Evolutionary conservation across 2,113 vertebrate species (phyloP).

Genomic region (Limanda limanda): DNA sequence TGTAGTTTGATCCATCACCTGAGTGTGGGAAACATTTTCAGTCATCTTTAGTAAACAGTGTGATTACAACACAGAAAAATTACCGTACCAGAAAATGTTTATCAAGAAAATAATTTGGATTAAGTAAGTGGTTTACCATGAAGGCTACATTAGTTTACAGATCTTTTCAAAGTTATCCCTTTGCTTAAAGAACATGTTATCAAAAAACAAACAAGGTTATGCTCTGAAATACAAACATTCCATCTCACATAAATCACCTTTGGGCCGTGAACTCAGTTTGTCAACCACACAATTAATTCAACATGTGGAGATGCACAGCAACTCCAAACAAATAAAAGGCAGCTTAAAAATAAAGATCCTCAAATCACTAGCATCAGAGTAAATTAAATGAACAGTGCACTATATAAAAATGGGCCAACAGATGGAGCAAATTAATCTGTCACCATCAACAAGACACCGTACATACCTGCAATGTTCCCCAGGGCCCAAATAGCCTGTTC

Average conservation of each 20-base stretch:
- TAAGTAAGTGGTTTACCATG: too few species aligned
- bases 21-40: constrained; percentile 2
- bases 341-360: too few species aligned
- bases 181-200: too few species aligned
- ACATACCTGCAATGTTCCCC: constrained; percentile 93
- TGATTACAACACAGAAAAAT: not conserved
- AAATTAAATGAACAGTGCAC: not conserved
- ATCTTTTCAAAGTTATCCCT: too few species aligned
- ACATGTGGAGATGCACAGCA: too few species aligned
- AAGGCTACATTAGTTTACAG: too few species aligned
- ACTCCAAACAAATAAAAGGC: too few species aligned
- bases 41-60: not conserved
- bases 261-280: too few species aligned
- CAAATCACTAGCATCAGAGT: too few species aligned
- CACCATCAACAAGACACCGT: not conserved
- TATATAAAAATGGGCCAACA: not conserved
- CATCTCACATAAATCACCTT: too few species aligned
- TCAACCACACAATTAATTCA: too few species aligned
- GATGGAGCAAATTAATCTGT: not conserved
- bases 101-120: not conserved
- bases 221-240: too few species aligned
- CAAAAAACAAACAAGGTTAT: not conserved
- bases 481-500: constrained; percentile 95
- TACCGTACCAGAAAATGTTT: not conserved
- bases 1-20: constrained; percentile 91